These are phyloP conservation scores for Dione juno DNA, from an alignment of 2,888 invertebrate species.

Conservation along the genomic window DNA sequence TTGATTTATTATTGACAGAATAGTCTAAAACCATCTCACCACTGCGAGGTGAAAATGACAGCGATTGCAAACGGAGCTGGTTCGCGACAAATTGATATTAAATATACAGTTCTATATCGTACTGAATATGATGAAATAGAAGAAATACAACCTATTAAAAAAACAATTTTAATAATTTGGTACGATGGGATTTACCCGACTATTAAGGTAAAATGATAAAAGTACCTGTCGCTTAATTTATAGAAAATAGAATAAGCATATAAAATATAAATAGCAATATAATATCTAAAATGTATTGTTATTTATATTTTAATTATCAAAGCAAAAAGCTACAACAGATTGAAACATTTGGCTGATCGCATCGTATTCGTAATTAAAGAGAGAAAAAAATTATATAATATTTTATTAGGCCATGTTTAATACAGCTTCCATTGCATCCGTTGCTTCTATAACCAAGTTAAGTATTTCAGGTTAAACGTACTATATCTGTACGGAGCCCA, in stretches of 20 bases:
- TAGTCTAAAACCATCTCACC: conserved; percentile 68
- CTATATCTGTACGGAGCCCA: conserved; percentile 71
- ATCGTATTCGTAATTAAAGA: too few relatives aligned
- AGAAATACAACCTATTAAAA: conserved; percentile 70
- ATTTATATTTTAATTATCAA: too few relatives aligned
- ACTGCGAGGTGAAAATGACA: conserved; percentile 63
- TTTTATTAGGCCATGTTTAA: too few relatives aligned
- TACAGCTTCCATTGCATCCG: too few relatives aligned
- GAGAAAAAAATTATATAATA: too few relatives aligned
- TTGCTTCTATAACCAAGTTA: too few relatives aligned
- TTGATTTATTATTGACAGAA: conserved; percentile 55
- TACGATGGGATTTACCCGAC: conserved; percentile 78
- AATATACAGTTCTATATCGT: conserved; percentile 68
- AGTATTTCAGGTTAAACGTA: conserved; percentile 68
- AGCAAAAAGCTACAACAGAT: too few relatives aligned
- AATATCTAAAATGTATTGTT: too few relatives aligned
- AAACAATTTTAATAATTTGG: conserved; percentile 71
- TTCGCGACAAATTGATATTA: conserved; percentile 65
- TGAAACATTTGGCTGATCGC: too few relatives aligned
- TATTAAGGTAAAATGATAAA: conserved; percentile 58
- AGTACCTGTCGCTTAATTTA: too few relatives aligned
- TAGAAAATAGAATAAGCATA: too few relatives aligned
- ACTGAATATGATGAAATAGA: conserved; percentile 68
- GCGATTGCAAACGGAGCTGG: conserved; percentile 71
- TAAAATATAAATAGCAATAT: too few relatives aligned